Percentiles rank a stretch among this genome's conserved stretches.
Conservation (phyloP, 2,888 invertebrate species). For the Drosophila emarginata region DNA sequence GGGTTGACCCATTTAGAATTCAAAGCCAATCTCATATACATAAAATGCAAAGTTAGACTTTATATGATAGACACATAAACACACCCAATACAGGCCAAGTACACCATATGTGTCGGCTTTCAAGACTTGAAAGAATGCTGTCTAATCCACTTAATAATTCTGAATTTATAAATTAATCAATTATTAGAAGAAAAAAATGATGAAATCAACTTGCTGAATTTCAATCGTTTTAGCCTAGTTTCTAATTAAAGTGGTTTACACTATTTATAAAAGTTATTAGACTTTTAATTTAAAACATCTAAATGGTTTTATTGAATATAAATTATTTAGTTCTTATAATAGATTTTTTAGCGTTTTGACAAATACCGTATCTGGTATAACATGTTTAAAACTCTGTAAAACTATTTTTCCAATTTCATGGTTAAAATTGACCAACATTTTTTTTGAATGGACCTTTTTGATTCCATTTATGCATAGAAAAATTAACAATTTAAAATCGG, state of each 20-base stretch:
- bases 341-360: too few relatives aligned
- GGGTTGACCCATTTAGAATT: background rate
- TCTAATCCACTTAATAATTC: slow-evolving; percentile 43
- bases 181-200: slow-evolving; percentile 51
- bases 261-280: background rate
- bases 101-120: slow-evolving; percentile 9
- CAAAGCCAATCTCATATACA: background rate
- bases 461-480: too few relatives aligned
- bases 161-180: slow-evolving; percentile 47
- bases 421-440: too few relatives aligned
- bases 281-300: too few relatives aligned
- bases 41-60: background rate
- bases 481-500: too few relatives aligned
- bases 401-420: too few relatives aligned
- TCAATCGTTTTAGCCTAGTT: slow-evolving; percentile 38
- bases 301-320: too few relatives aligned
- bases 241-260: background rate
- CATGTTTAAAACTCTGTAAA: too few relatives aligned
- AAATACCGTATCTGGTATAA: too few relatives aligned
- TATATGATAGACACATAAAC: background rate
- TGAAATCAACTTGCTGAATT: slow-evolving; percentile 59
- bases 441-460: too few relatives aligned
- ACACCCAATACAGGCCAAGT: background rate
- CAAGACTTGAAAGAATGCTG: slow-evolving; percentile 49
- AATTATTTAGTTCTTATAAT: too few relatives aligned